Evolutionary conservation across 2,113 vertebrate genomes (phyloP).

Genomic region (Ia io): DNA sequence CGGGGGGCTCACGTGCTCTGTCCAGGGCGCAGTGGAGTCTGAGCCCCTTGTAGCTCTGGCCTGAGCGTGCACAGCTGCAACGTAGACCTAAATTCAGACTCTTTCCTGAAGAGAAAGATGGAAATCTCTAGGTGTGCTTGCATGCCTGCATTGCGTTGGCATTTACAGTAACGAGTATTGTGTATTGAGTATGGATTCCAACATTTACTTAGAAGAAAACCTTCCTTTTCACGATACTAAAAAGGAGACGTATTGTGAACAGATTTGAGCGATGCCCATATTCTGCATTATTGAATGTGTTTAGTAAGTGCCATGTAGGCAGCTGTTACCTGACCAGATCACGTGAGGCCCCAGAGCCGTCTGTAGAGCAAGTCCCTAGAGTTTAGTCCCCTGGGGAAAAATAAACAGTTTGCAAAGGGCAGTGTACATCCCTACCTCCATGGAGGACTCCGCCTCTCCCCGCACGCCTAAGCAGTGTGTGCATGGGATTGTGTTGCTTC

Average conservation of each 20-base stretch:
- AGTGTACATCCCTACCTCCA: fast-evolving
- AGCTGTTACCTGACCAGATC: background rate
- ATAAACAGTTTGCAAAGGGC: background rate
- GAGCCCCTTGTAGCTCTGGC: background rate
- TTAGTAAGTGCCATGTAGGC: background rate
- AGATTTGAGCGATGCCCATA: background rate
- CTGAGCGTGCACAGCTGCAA: background rate
- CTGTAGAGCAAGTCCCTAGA: background rate
- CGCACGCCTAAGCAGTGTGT: fast-evolving
- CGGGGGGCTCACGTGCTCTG: background rate
- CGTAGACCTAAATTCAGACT: background rate
- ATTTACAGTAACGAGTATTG: background rate
- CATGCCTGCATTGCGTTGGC: background rate
- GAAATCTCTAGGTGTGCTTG: background rate
- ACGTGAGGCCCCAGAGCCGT: background rate
- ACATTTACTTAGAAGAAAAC: background rate
- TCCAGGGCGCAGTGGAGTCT: no score
- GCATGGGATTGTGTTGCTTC: background rate
- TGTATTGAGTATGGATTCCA: background rate
- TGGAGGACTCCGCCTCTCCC: background rate
- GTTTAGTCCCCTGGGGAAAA: background rate
- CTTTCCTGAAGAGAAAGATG: background rate
- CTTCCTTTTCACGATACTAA: background rate
- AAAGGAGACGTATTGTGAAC: background rate
- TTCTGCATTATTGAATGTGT: background rate